Evolutionary conservation across 1,140 invertebrate genomes (phyloP).

Genomic region (Portunus trituberculatus): DNA sequence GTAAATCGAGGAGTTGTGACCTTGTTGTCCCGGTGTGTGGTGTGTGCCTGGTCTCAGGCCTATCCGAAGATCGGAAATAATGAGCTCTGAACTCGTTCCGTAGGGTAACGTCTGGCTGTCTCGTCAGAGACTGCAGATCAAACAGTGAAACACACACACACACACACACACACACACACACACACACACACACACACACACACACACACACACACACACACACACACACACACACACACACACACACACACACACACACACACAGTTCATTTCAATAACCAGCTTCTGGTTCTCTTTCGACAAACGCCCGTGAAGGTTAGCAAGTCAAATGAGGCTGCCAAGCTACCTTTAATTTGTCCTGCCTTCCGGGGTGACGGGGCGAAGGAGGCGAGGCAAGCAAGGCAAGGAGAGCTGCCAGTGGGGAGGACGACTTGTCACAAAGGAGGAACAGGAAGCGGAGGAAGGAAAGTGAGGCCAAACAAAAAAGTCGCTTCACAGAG

Average conservation of each 20-base stretch:
- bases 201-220: constrained; percentile 41
- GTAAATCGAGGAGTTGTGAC: too few relatives aligned
- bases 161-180: constrained; percentile 39
- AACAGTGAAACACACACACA: constrained; percentile 40
- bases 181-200: neutral
- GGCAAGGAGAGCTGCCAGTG: neutral
- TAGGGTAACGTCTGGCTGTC: too few relatives aligned
- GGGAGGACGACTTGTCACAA: neutral
- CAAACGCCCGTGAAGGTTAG: constrained; percentile 43
- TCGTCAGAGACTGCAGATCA: too few relatives aligned
- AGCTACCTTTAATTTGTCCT: constrained; percentile 22
- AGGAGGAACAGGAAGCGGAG: neutral
- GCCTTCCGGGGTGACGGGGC: constrained; percentile 7
- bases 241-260: constrained; percentile 37
- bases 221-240: neutral
- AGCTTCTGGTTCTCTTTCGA: constrained; percentile 30
- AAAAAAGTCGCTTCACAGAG: neutral
- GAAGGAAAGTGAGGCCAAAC: constrained; percentile 9
- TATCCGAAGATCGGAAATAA: too few relatives aligned
- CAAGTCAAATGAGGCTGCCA: constrained; percentile 39
- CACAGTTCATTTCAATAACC: constrained; percentile 35
- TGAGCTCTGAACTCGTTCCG: too few relatives aligned
- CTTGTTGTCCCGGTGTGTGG: too few relatives aligned
- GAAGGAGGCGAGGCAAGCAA: neutral
- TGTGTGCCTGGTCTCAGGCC: too few relatives aligned